Evolutionary conservation across 2,888 invertebrate genomes (phyloP), one percentile per base, ranked within the genome.

Genomic region (Fissipunctia ypsillon): DNA sequence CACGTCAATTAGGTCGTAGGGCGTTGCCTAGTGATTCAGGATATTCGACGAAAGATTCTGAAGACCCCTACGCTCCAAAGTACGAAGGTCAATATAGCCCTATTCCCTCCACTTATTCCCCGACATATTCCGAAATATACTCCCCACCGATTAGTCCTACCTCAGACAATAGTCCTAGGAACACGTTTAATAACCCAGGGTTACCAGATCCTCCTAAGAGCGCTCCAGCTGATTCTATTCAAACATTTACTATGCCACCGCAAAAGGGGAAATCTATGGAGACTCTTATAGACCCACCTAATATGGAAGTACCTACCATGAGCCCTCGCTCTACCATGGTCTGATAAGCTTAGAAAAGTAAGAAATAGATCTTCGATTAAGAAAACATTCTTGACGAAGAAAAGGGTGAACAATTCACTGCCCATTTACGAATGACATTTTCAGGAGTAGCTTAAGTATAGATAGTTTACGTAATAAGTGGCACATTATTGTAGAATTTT

Each of bases 1-100:
- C 97, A 31, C 96, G 97, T 78, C 97, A 97, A 89, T 92, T 95
- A 61, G 97, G 97, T 14, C 96, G 97, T 48, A 96, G 96, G 59
- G 96, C 96, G 60, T 91, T 97, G 64, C 93, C 96, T 60, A 95
- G 95, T 81, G 97, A 96, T 78, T 95, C 96, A 14, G 96, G 96
- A 1, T 94, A 96, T 81, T 95, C 96, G 3, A 95, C 95, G 5
- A 95, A 95, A 88, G 94, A 95, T 57, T 95, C 95, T 0, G 95
- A 95, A 83, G 95, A 96, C 77, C 95, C 95, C 6, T 95, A 95
- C 80, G 87, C 90, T n/a, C 91, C 91, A 3, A 94, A 94, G 88
- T 95, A 91, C 66, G 95, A 93, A 54, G 91, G 91, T 22, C 94
- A 94, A 82, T 95, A 95, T 83, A 96, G 96, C 82, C 95, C 96